Evolutionary conservation across 1,140 invertebrate genomes (phyloP).

Genomic region (Hirudo medicinalis): DNA sequence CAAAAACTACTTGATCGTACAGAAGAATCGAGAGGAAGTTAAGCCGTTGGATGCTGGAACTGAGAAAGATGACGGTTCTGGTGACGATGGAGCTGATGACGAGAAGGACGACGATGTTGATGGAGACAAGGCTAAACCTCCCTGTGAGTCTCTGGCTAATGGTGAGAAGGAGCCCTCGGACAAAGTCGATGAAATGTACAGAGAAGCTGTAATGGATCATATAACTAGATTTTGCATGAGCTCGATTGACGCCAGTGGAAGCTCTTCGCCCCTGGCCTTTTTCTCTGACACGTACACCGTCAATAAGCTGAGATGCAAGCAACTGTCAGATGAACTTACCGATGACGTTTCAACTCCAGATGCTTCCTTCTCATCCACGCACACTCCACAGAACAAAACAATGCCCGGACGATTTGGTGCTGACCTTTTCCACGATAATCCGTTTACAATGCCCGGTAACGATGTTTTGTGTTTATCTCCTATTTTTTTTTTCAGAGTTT

Average conservation of each 20-base stretch:
- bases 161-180: neutral
- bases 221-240: neutral
- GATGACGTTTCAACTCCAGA: neutral
- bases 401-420: no score
- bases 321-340: neutral
- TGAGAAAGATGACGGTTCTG: neutral
- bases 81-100: neutral
- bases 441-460: no score
- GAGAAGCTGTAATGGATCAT: neutral
- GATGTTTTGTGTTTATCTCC: no score
- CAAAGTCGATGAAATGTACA: neutral
- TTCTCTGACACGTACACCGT: neutral
- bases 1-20: no score
- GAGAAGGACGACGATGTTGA: neutral
- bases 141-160: neutral
- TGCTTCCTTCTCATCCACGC: neutral
- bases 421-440: no score
- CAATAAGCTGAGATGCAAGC: constrained; percentile 6
- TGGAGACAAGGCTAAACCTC: neutral
- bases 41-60: no score
- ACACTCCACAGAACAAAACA: no score
- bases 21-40: no score
- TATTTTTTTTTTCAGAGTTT: no score
- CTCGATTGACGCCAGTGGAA: neutral
- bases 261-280: neutral